Conservation (phyloP, 2,113 vertebrate species). For the Dasypus novemcinctus region DNA sequence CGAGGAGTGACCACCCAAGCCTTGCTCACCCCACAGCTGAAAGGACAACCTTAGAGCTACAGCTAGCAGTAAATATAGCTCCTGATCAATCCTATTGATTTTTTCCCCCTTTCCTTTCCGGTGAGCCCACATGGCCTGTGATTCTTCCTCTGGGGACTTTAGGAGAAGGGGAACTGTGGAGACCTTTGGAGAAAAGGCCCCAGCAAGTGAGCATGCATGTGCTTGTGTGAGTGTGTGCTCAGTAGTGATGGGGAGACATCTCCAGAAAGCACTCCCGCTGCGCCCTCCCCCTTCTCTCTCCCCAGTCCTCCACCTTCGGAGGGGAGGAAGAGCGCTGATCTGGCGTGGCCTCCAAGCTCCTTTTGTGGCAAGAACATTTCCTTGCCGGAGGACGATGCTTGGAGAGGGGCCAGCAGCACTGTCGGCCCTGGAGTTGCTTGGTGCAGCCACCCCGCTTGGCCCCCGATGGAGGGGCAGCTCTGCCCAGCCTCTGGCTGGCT, state of each 20-base stretch:
- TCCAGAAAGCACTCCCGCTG: constrained; percentile 67
- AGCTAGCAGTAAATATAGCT: constrained; percentile 71
- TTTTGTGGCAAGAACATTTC: constrained; percentile 76
- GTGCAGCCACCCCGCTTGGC: not conserved
- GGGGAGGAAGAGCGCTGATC: constrained; percentile 79
- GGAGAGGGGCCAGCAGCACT: constrained; percentile 64
- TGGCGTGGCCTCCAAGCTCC: constrained; percentile 78
- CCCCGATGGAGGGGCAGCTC: accelerated
- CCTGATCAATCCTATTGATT: constrained; percentile 72
- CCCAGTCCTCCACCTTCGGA: constrained; percentile 68
- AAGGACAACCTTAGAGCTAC: constrained; percentile 63
- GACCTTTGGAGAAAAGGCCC: not conserved
- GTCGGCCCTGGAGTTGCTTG: constrained; percentile 62
- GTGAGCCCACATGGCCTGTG: constrained; percentile 52
- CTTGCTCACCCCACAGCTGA: constrained; percentile 17
- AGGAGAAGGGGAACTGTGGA: not conserved
- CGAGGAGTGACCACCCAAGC: constrained; percentile 56
- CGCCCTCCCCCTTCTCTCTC: constrained; percentile 61
- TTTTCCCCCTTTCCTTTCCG: constrained; percentile 58
- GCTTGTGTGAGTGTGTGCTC: constrained; percentile 34
- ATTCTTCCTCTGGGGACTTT: constrained; percentile 18
- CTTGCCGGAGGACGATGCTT: constrained; percentile 63
- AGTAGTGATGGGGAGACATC: not conserved
- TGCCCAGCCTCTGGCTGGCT: not conserved
- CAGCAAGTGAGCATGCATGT: not conserved